Percentiles rank a stretch among this genome's conserved stretches.
These are phyloP conservation scores for Neocrepidodera transversa DNA, from an alignment of 2,888 invertebrate species.

Conservation along the genomic window DNA sequence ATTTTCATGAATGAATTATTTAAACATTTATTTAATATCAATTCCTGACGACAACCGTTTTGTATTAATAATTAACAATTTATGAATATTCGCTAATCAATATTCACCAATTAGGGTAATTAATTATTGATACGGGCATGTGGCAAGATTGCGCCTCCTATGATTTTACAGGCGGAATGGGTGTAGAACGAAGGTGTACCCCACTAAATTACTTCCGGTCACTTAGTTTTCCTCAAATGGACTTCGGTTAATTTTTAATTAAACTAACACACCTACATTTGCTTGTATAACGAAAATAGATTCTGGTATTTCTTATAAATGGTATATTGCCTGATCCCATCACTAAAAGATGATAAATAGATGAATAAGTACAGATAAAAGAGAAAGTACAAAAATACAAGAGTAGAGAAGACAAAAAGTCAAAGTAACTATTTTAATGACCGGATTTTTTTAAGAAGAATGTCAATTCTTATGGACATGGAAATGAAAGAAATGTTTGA, in stretches of 20 bases:
- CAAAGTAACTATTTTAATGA: too few relatives aligned
- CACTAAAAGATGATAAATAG: too few relatives aligned
- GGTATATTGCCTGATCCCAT: too few relatives aligned
- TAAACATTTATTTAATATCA: not conserved
- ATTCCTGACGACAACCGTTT: not conserved
- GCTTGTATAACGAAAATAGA: constrained; percentile 8
- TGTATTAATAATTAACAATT: constrained; percentile 44
- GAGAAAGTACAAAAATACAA: too few relatives aligned
- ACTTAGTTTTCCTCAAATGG: constrained; percentile 39
- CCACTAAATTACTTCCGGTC: constrained; percentile 47
- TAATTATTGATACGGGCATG: constrained; percentile 46
- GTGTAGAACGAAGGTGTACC: constrained; percentile 41
- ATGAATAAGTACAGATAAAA: too few relatives aligned
- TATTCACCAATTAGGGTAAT: constrained; percentile 49
- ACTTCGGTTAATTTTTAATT: constrained; percentile 39
- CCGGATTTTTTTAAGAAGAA: too few relatives aligned
- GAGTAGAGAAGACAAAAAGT: too few relatives aligned
- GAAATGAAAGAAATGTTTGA: too few relatives aligned
- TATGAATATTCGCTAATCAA: constrained; percentile 44
- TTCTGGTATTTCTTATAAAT: not conserved
- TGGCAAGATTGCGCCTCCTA: constrained; percentile 40
- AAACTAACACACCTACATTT: constrained; percentile 36
- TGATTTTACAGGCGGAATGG: constrained; percentile 41
- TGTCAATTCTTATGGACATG: too few relatives aligned
- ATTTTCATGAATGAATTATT: not conserved